phyloP scores from a whole-genome alignment of 2,113 vertebrate species.

The Passer domesticus region DNA sequence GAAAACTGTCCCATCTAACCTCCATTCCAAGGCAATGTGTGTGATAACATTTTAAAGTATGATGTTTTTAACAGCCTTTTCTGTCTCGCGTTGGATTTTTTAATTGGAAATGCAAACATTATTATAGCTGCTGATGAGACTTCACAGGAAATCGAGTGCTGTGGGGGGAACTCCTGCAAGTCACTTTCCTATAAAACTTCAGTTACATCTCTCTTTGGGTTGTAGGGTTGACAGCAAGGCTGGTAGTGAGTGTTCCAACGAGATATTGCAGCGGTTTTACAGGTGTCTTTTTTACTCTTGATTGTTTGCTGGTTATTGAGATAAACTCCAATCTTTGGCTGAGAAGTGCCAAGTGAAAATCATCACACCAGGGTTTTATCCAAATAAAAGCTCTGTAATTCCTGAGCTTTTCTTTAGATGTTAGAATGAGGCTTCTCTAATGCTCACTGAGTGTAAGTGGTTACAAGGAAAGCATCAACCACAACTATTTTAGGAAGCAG shows the following conservation, averaged over 20 bases:
- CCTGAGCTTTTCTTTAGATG: background rate
- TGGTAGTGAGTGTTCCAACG: background rate
- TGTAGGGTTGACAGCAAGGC: background rate
- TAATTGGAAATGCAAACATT: background rate
- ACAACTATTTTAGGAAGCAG: background rate
- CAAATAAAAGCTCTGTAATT: background rate
- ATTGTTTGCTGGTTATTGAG: background rate
- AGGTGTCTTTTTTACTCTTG: background rate
- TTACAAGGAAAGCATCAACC: background rate
- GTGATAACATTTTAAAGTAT: background rate
- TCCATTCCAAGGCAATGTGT: background rate
- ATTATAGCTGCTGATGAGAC: background rate
- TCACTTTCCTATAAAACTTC: background rate
- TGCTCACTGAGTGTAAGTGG: background rate
- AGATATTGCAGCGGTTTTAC: background rate
- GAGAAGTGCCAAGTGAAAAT: background rate
- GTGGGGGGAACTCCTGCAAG: background rate
- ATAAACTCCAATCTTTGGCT: background rate
- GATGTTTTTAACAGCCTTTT: background rate
- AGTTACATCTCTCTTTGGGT: background rate
- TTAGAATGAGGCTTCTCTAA: background rate
- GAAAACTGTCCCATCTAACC: background rate
- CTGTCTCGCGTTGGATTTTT: slow-evolving; percentile 3
- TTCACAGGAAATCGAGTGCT: background rate
- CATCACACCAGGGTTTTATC: background rate